A percentile compares a stretch with the other conserved stretches of the same genome.
These are phyloP conservation scores for Rhagologus leucostigma DNA, from an alignment of 2,113 vertebrate genomes.

Conservation along the genomic window DNA sequence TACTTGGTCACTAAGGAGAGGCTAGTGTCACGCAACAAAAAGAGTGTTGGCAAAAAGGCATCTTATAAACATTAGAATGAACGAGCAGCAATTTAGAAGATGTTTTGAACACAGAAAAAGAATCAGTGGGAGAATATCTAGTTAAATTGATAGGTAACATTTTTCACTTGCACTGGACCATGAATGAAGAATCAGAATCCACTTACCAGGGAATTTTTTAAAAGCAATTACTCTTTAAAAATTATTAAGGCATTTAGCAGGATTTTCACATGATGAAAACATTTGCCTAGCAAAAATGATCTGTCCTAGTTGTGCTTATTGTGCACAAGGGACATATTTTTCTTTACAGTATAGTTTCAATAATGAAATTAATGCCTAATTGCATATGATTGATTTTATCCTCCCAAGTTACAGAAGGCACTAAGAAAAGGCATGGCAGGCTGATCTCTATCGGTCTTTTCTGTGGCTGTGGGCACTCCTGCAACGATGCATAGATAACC, in stretches of 20 bases:
- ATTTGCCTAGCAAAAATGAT: background rate
- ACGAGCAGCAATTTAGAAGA: background rate
- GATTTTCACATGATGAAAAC: background rate
- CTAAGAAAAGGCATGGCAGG: background rate
- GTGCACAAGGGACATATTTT: background rate
- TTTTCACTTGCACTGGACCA: background rate
- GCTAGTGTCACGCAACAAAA: background rate
- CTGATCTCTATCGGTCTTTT: conserved; percentile 10
- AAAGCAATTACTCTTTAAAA: background rate
- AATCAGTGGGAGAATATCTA: background rate
- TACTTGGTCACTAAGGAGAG: background rate
- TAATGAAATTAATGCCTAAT: conserved; percentile 23
- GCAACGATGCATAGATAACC: background rate
- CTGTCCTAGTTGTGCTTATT: background rate
- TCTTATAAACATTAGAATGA: background rate
- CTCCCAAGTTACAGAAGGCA: background rate
- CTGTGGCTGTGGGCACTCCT: background rate
- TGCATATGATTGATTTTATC: background rate
- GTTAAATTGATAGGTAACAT: background rate
- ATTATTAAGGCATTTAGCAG: background rate
- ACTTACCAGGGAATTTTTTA: background rate
- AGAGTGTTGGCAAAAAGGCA: background rate
- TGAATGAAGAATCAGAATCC: background rate
- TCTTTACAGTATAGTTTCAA: background rate
- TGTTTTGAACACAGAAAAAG: background rate